Conservation (phyloP, 1,140 invertebrate species). For the Micrasema minimum region DNA sequence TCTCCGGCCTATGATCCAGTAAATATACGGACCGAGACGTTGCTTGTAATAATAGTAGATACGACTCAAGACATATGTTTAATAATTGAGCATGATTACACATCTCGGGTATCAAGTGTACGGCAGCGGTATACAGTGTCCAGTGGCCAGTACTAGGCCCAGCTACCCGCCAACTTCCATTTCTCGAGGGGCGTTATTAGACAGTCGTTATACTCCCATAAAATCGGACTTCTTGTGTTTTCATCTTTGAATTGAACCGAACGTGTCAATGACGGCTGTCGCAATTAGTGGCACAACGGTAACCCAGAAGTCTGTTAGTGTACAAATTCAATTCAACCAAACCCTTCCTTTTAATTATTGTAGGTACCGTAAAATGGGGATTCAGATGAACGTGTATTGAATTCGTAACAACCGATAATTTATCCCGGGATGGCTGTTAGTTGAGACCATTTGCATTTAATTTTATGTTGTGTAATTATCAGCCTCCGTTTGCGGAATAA, state of each 20-base stretch:
- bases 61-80: constrained; percentile 39
- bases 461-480: constrained; percentile 7
- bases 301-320: constrained; percentile 25
- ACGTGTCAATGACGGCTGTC: constrained; percentile 36
- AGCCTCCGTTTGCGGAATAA: neutral
- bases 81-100: constrained; percentile 47
- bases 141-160: neutral
- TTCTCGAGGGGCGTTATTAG: constrained; percentile 32
- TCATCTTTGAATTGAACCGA: constrained; percentile 38
- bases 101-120: constrained; percentile 14
- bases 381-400: constrained; percentile 22
- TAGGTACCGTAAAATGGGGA: constrained; percentile 25
- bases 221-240: constrained; percentile 40
- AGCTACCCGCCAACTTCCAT: neutral
- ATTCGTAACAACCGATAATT: constrained; percentile 21
- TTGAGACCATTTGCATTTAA: constrained; percentile 22
- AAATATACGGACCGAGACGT: constrained; percentile 24
- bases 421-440: neutral
- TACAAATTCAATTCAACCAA: constrained; percentile 26
- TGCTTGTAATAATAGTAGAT: constrained; percentile 39
- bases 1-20: constrained; percentile 24
- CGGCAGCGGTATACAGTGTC: neutral
- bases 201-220: constrained; percentile 41
- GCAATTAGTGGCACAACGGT: constrained; percentile 19
- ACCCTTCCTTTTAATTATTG: constrained; percentile 35